Conservation (phyloP, 2,797 vertebrate species). For the Lepus townsendii region DNA sequence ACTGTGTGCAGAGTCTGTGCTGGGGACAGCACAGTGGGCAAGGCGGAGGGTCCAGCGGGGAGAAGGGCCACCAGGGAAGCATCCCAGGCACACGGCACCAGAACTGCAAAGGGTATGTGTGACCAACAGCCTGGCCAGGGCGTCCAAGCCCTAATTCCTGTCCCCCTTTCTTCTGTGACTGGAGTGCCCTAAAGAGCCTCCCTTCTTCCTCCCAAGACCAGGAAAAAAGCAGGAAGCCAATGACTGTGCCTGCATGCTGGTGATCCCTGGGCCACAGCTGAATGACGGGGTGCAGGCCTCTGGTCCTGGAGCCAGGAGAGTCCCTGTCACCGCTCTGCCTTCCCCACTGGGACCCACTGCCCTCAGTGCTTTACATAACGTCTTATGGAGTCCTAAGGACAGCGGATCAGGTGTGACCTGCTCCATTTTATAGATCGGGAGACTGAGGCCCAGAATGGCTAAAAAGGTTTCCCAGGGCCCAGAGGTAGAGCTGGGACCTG, state of each 20-base stretch:
- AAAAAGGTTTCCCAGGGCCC: not conserved
- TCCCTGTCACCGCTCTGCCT: rapidly evolving
- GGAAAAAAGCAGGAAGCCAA: not conserved
- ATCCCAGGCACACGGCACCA: no score
- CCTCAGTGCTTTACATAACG: not conserved
- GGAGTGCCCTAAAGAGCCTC: not conserved
- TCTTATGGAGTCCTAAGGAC: not conserved
- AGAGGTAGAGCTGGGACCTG: not conserved
- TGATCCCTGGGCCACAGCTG: not conserved
- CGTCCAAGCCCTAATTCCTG: no score
- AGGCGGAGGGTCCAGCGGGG: not conserved
- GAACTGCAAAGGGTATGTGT: no score
- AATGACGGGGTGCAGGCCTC: not conserved
- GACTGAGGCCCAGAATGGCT: not conserved
- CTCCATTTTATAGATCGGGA: not conserved
- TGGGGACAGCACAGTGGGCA: not conserved
- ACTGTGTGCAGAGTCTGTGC: rapidly evolving
- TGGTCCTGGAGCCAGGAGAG: not conserved
- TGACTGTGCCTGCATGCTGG: not conserved
- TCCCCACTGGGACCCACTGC: not conserved
- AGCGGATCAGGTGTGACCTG: rapidly evolving
- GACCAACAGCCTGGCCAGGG: no score
- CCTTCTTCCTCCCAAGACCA: not conserved
- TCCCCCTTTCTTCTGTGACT: not conserved
- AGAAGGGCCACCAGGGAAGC: no score